Percentiles rank a stretch among this genome's conserved stretches.
These are phyloP conservation scores for Loriculus beryllinus DNA, from an alignment of 2,797 vertebrate species.

Conservation along the genomic window DNA sequence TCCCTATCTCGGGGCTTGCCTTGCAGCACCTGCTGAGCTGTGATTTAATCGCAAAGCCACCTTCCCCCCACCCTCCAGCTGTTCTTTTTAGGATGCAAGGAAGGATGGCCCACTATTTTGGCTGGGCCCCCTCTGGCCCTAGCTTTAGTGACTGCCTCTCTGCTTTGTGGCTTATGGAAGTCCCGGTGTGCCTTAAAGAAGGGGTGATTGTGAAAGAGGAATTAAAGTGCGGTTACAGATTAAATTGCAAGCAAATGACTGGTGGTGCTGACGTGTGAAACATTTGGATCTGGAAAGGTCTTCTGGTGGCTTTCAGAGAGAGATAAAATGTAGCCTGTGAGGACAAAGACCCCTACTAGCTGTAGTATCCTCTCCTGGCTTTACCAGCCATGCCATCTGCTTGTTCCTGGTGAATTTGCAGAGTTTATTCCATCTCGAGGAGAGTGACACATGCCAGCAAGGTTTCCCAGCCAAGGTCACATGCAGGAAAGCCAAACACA, in stretches of 20 bases:
- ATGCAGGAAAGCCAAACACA: background rate
- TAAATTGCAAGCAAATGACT: background rate
- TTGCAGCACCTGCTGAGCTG: background rate
- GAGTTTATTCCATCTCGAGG: background rate
- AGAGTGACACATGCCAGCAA: background rate
- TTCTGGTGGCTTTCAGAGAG: background rate
- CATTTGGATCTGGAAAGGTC: background rate
- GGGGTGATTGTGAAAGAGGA: background rate
- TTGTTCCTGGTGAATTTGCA: background rate
- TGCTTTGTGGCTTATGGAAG: background rate
- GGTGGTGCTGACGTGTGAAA: background rate
- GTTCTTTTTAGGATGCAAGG: background rate
- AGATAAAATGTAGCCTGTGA: rapidly evolving
- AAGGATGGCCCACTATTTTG: rapidly evolving
- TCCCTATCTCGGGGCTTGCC: rapidly evolving
- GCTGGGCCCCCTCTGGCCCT: background rate
- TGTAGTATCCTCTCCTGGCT: background rate
- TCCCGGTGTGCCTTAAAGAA: rapidly evolving
- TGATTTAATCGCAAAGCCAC: rapidly evolving
- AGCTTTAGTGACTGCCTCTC: background rate
- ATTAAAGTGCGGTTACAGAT: rapidly evolving
- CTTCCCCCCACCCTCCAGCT: background rate
- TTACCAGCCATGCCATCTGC: background rate
- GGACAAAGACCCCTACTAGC: background rate
- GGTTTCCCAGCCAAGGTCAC: background rate